phyloP scores from a whole-genome alignment of 2,888 invertebrate species.

The Teinopalpus imperialis region DNA sequence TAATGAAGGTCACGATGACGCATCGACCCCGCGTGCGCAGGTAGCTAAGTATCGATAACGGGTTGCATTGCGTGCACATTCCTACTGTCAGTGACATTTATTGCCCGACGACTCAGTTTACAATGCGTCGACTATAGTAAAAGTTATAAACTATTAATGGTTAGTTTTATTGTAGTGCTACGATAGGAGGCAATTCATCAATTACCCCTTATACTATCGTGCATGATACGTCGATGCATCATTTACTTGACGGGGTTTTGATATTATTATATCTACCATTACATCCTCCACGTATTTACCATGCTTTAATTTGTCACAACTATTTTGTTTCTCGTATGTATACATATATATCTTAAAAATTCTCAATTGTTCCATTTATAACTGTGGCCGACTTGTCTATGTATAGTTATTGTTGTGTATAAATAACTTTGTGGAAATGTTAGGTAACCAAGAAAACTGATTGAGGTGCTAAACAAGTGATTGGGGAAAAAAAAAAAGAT shows the following conservation, averaged over 20 bases:
- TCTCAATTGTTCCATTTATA: not conserved
- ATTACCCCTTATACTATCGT: conserved; percentile 1
- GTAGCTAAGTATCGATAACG: too few relatives aligned
- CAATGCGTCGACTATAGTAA: too few relatives aligned
- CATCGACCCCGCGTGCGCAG: too few relatives aligned
- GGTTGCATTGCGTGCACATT: too few relatives aligned
- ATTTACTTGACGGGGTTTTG: too few relatives aligned
- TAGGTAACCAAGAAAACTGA: conserved; percentile 19
- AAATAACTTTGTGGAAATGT: not conserved
- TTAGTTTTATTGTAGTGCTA: not conserved
- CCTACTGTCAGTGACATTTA: too few relatives aligned
- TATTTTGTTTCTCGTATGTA: not conserved
- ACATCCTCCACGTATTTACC: not conserved
- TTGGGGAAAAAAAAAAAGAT: conserved; percentile 25
- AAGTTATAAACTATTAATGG: too few relatives aligned
- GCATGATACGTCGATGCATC: too few relatives aligned
- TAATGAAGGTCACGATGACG: too few relatives aligned
- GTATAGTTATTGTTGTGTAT: not conserved
- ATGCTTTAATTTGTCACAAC: not conserved
- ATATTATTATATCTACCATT: not conserved
- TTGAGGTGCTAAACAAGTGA: conserved; percentile 25
- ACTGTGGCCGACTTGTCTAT: not conserved
- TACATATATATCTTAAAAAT: not conserved
- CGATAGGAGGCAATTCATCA: not conserved
- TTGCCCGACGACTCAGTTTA: too few relatives aligned